Conservation (phyloP, 2,888 invertebrate genomes). For the Didymodactylos carnosus region DNA sequence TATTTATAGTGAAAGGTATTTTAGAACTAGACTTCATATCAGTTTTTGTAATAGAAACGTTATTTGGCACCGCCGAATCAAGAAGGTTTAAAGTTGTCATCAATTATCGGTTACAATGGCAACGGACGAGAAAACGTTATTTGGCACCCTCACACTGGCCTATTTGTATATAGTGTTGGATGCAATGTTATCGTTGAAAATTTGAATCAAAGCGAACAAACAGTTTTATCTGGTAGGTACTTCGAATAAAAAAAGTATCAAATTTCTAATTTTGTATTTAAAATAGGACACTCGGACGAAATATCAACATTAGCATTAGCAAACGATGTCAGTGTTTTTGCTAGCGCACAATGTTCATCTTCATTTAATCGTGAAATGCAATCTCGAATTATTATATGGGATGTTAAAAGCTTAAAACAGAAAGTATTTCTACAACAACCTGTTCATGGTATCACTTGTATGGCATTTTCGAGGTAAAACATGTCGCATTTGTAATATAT, state of each 20-base stretch:
- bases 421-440: background rate
- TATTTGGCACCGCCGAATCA: slow-evolving; percentile 32
- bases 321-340: background rate
- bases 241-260: background rate
- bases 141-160: slow-evolving; percentile 31
- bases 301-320: slow-evolving; percentile 5
- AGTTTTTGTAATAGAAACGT: slow-evolving; percentile 24
- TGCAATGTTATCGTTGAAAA: slow-evolving; percentile 29
- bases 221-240: slow-evolving; percentile 24
- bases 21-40: background rate
- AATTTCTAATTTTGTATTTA: background rate
- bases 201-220: slow-evolving; percentile 26
- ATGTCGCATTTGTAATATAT: background rate
- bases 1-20: background rate
- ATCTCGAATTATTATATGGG: background rate
- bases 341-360: background rate
- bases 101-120: slow-evolving; percentile 32
- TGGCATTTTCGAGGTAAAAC: background rate
- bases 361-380: background rate
- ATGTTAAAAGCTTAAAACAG: background rate
- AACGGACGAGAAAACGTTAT: slow-evolving; percentile 31
- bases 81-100: slow-evolving; percentile 26
- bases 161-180: slow-evolving; percentile 31
- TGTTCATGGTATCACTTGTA: background rate
- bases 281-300: slow-evolving; percentile 4